Base-by-base conservation (phyloP, 2,888 invertebrate genomes). In the Tetropium fuscum region DNA sequence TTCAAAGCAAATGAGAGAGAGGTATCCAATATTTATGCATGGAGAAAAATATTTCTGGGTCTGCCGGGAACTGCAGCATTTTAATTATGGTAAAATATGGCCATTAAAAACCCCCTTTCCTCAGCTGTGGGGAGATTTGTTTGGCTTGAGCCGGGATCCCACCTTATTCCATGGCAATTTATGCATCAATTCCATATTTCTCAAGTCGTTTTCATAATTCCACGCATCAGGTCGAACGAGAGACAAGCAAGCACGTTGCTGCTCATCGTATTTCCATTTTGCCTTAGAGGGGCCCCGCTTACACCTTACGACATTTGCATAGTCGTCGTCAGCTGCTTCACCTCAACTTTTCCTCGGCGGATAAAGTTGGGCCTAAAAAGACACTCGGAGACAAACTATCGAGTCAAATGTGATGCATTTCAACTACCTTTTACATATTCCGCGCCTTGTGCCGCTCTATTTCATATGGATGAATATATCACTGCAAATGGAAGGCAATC, bases 281-380 rank as follows among this genome's bases (percentile, higher is more conserved):
- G 66, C 47, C 58, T 55, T 55, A 54, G 60, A 61, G 51, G 55
- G 53, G 56, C 64, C 57, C 58, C 44, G 40, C 15, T 58, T 68
- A 72, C 74, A 74, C 77, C 77, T 76, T 75, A 76, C 69, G 74
- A 74, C 75, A 82, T 83, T 83, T 83, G 83, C 83, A 83, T 83
- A 83, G 80, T 81, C 82, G 82, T 82, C 82, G 83, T 82, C 83
- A 83, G 83, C 83, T 83, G 83, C 76, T 80, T 76, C 80, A 81
- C 81, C 82, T 81, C 80, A 82, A 82, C 81, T 83, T 82, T 82
- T 81, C 81, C 78, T 70, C 76, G 63, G 48, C 57, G 77, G 73
- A 77, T 76, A 78, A 79, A 79, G 77, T 80, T 78, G 67, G 74
- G 54, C 74, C 76, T 78, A 78, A 80, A 80, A 80, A 80, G 78